Evolutionary conservation across 2,113 vertebrate genomes (phyloP).

Genomic region (Motacilla tschutschensis): DNA sequence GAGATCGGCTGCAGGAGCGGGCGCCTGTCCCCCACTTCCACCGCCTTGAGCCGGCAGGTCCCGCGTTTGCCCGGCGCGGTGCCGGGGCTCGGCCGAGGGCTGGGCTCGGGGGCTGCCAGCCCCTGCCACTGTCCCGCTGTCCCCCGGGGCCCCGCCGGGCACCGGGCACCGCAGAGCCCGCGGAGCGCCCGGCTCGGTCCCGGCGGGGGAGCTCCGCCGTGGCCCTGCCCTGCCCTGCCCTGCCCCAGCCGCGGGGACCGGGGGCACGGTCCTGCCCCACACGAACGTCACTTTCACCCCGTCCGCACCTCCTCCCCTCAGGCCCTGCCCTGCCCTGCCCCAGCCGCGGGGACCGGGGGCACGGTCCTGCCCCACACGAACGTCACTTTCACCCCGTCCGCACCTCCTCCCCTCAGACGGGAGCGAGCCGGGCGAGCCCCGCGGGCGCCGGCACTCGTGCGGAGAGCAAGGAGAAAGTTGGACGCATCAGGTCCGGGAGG

Average conservation of each 20-base stretch:
- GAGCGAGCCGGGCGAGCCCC: not conserved
- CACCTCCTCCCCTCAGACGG: no score
- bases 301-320: not conserved
- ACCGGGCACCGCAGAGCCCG: not conserved
- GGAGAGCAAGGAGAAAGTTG: not conserved
- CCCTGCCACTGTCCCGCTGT: not conserved
- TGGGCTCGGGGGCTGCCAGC: not conserved
- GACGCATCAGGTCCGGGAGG: not conserved
- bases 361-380: not conserved
- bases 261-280: not conserved
- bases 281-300: accelerated
- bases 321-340: not conserved
- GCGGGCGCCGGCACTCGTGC: not conserved
- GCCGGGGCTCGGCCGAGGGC: not conserved
- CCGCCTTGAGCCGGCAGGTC: not conserved
- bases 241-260: not conserved
- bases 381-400: accelerated
- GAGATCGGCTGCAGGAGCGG: not conserved
- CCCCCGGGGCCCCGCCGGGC: not conserved
- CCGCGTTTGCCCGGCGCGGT: not conserved
- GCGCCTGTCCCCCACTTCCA: not conserved
- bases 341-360: not conserved
- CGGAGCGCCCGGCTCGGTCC: not conserved
- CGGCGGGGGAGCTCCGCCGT: not conserved
- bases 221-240: not conserved